Evolutionary conservation across 2,113 vertebrate species (phyloP).

Genomic region (Prunella fulvescens): DNA sequence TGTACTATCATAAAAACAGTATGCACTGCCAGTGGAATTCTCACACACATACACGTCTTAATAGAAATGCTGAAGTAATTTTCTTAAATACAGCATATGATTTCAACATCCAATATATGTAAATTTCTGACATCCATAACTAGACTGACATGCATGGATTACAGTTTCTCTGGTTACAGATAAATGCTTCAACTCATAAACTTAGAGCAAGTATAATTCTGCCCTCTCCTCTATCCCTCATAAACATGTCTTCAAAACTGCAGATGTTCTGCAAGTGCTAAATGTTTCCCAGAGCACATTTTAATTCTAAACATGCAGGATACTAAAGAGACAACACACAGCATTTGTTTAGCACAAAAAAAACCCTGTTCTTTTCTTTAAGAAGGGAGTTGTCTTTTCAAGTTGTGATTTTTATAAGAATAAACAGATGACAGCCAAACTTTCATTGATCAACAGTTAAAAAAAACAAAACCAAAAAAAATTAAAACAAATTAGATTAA

Average conservation of each 20-base stretch:
- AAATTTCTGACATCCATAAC: background rate
- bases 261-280: background rate
- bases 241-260: background rate
- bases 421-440: background rate
- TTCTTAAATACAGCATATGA: background rate
- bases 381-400: background rate
- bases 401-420: background rate
- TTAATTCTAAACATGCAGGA: background rate
- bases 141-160: background rate
- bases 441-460: background rate
- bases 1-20: background rate
- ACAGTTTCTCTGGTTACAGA: background rate
- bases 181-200: background rate
- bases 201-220: background rate
- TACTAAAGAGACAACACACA: background rate
- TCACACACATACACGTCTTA: background rate
- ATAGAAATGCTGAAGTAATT: background rate
- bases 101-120: background rate
- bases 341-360: background rate
- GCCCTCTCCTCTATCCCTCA: background rate
- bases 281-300: background rate
- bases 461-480: background rate
- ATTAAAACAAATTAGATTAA: background rate
- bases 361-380: background rate
- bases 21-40: background rate